These are phyloP conservation scores for Crotalus helleri DNA, from an alignment of 2,113 vertebrate genomes.

Conservation along the genomic window DNA sequence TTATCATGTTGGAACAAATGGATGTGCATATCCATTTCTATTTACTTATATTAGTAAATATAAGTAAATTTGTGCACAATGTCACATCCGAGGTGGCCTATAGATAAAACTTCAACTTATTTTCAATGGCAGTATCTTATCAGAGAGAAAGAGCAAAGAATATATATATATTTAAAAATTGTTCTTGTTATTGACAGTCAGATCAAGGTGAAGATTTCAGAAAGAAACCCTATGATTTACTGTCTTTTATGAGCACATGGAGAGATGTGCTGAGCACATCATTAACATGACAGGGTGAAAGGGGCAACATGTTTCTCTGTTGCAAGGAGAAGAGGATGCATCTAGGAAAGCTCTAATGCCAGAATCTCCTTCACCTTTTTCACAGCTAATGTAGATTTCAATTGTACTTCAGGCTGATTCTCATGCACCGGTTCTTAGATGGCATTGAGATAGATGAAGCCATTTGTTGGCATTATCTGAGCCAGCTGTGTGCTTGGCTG, in stretches of 20 bases:
- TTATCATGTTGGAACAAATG: slow-evolving; percentile 66
- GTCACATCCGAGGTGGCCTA: slow-evolving; percentile 55
- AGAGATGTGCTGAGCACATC: slow-evolving; percentile 64
- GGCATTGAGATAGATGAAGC: slow-evolving; percentile 85
- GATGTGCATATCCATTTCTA: slow-evolving; percentile 65
- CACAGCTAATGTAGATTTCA: slow-evolving; percentile 80
- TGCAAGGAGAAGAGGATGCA: slow-evolving; percentile 68
- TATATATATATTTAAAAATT: slow-evolving; percentile 62
- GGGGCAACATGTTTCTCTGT: slow-evolving; percentile 68
- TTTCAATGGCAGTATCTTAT: slow-evolving; percentile 62
- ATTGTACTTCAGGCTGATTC: slow-evolving; percentile 74
- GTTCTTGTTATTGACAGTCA: slow-evolving; percentile 69
- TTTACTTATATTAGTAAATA: no score
- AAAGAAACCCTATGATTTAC: slow-evolving; percentile 69
- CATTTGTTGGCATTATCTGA: slow-evolving; percentile 86
- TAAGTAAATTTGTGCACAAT: slow-evolving; percentile 66
- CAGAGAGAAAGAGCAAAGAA: slow-evolving; percentile 49
- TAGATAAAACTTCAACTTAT: slow-evolving; percentile 63
- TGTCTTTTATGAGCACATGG: slow-evolving; percentile 64
- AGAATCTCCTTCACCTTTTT: slow-evolving; percentile 79
- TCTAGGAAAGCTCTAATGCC: slow-evolving; percentile 74
- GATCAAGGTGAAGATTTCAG: slow-evolving; percentile 70
- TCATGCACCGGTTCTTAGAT: slow-evolving; percentile 75
- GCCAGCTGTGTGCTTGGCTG: slow-evolving; percentile 86
- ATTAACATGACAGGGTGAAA: slow-evolving; percentile 73